A percentile compares a stretch with the other conserved stretches of the same genome.
phyloP scores from a whole-genome alignment of 1,140 invertebrate genomes.

The Wasmannia auropunctata region DNA sequence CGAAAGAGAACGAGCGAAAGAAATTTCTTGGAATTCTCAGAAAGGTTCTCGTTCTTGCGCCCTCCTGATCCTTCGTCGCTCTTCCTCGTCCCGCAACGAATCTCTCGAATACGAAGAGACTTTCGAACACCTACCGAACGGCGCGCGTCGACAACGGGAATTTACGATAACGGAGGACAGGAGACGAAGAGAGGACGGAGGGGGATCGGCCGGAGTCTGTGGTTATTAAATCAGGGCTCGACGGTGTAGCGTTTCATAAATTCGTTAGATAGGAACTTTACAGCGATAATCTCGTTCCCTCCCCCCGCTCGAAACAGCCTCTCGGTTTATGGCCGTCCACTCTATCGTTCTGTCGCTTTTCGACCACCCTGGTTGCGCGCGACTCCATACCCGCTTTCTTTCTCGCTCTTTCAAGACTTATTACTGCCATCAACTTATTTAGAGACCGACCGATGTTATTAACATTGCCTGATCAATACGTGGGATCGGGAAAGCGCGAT shows the following conservation, averaged over 20 bases:
- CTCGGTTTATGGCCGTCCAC: slow-evolving; percentile 43
- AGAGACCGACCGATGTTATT: slow-evolving; percentile 33
- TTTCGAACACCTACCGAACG: slow-evolving; percentile 4
- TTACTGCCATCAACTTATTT: background rate
- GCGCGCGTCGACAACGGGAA: slow-evolving; percentile 30
- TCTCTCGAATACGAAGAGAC: background rate
- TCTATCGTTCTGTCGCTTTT: slow-evolving; percentile 16
- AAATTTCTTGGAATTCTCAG: slow-evolving; percentile 58
- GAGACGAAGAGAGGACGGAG: background rate
- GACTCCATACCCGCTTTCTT: background rate
- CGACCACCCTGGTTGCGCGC: background rate
- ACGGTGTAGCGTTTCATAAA: slow-evolving; percentile 67
- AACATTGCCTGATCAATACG: slow-evolving; percentile 30
- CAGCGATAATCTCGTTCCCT: slow-evolving; percentile 61
- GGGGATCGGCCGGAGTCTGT: background rate
- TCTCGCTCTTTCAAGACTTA: background rate
- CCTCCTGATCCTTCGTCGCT: background rate
- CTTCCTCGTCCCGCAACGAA: background rate
- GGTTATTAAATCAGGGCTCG: slow-evolving; percentile 66
- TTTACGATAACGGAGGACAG: slow-evolving; percentile 36
- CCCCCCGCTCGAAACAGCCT: slow-evolving; percentile 30
- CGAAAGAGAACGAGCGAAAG: slow-evolving; percentile 47
- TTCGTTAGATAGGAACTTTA: slow-evolving; percentile 68
- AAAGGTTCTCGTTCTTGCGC: slow-evolving; percentile 38
- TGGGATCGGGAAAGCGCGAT: slow-evolving; percentile 12